Conservation (phyloP, 2,797 vertebrate genomes). For the Orestias chungarensis region DNA sequence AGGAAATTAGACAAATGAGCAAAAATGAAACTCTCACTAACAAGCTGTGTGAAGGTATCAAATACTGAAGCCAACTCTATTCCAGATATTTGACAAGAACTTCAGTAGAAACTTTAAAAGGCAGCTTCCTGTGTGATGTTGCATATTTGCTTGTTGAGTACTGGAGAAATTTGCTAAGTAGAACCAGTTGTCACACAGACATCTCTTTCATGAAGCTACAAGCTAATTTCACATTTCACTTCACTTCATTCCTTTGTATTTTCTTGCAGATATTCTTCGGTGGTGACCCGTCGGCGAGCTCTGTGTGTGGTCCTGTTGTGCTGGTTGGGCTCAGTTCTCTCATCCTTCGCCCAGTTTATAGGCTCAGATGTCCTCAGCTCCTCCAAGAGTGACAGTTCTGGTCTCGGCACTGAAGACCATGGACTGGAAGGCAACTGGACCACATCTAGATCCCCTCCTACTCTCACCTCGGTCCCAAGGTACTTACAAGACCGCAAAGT, state of each 20-base stretch:
- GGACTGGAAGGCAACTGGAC: conserved; percentile 71
- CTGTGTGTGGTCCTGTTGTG: conserved; percentile 74
- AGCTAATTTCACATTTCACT: not conserved
- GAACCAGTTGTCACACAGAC: not conserved
- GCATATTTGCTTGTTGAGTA: conserved; percentile 2
- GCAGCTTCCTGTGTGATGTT: conserved; percentile 4
- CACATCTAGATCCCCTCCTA: conserved; percentile 23
- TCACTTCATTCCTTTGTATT: conserved; percentile 6
- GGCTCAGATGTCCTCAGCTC: conserved; percentile 66
- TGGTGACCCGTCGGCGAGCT: conserved; percentile 73
- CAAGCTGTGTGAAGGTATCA: not conserved
- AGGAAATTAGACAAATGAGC: not conserved
- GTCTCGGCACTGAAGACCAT: conserved; percentile 39
- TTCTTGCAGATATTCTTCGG: conserved; percentile 71
- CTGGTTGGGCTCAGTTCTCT: conserved; percentile 80
- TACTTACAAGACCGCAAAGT: conserved; percentile 57
- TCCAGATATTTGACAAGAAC: not conserved
- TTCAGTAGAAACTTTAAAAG: not conserved
- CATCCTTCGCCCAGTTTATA: conserved; percentile 83
- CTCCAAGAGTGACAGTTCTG: conserved; percentile 21
- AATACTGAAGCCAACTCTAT: not conserved
- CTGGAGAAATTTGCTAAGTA: not conserved
- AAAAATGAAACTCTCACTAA: not conserved
- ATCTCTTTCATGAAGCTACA: not conserved
- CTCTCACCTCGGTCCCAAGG: conserved; percentile 32